Percentiles rank a stretch among this genome's conserved stretches.
Evolutionary conservation across 2,797 vertebrate genomes (phyloP).

Genomic region (Urosaurus nigricauda): DNA sequence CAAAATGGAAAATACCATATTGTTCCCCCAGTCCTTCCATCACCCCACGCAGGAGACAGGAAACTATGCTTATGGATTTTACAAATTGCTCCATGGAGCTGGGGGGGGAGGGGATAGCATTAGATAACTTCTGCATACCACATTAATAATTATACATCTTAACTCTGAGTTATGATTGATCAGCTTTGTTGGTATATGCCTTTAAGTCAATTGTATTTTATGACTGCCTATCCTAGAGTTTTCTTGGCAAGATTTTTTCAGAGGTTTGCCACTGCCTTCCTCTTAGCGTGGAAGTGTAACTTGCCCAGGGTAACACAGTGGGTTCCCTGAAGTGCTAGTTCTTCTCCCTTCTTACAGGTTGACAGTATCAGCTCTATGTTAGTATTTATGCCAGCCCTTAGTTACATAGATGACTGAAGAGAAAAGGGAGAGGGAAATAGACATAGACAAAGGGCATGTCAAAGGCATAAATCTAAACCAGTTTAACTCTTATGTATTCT

Average conservation of each 20-base stretch:
- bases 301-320: not conserved
- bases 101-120: too few species aligned
- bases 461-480: not conserved
- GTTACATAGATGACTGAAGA: not conserved
- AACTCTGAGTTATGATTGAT: not conserved
- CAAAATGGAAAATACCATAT: slow-evolving; percentile 43
- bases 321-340: not conserved
- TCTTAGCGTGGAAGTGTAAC: too few species aligned
- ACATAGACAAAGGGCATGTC: not conserved
- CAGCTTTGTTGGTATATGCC: not conserved
- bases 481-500: not conserved
- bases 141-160: not conserved
- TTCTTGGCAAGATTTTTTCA: too few species aligned
- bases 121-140: not conserved
- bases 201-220: too few species aligned
- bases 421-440: not conserved
- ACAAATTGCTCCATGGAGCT: not conserved
- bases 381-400: not conserved
- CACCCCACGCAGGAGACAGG: not conserved
- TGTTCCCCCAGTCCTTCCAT: slow-evolving; percentile 35
- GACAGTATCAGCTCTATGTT: not conserved
- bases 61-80: slow-evolving; percentile 32
- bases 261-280: too few species aligned
- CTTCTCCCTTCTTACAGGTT: not conserved
- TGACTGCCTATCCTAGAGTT: too few species aligned